A percentile compares a stretch with the other conserved stretches of the same genome.
Evolutionary conservation across 2,888 invertebrate genomes (phyloP).

Genomic region (Gordius sp.): DNA sequence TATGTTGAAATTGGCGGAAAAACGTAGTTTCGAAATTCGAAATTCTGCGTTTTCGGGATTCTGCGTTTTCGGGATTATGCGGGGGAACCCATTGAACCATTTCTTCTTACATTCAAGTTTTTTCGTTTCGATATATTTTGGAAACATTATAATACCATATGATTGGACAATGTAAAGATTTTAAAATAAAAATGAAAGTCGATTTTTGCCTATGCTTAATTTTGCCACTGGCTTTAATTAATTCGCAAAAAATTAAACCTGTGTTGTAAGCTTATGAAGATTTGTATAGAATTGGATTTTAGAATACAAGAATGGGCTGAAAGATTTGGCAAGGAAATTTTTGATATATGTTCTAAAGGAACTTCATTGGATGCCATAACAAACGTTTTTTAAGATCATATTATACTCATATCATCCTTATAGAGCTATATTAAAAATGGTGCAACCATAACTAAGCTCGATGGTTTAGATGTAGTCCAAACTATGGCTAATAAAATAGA

Average conservation of each 20-base stretch:
- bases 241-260: slow-evolving; percentile 1
- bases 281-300: neutral
- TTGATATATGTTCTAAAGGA: slow-evolving; percentile 5
- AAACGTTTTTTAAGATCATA: neutral
- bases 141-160: no score
- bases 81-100: no score
- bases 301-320: slow-evolving; percentile 15
- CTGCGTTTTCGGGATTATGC: no score
- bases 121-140: no score
- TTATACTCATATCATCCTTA: no score
- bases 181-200: no score
- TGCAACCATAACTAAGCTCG: slow-evolving; percentile 35
- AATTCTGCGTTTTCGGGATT: no score
- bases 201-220: no score
- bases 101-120: no score
- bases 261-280: neutral
- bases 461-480: slow-evolving; percentile 47
- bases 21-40: no score
- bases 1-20: no score
- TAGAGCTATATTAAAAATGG: slow-evolving; percentile 22
- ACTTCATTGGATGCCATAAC: neutral
- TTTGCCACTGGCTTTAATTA: neutral
- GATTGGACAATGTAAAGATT: no score
- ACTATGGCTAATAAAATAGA: slow-evolving; percentile 54
- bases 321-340: slow-evolving; percentile 1